Percentiles rank a stretch among this genome's conserved stretches.
Evolutionary conservation across 2,797 vertebrate species (phyloP).

Genomic region (Sebastes cheni): DNA sequence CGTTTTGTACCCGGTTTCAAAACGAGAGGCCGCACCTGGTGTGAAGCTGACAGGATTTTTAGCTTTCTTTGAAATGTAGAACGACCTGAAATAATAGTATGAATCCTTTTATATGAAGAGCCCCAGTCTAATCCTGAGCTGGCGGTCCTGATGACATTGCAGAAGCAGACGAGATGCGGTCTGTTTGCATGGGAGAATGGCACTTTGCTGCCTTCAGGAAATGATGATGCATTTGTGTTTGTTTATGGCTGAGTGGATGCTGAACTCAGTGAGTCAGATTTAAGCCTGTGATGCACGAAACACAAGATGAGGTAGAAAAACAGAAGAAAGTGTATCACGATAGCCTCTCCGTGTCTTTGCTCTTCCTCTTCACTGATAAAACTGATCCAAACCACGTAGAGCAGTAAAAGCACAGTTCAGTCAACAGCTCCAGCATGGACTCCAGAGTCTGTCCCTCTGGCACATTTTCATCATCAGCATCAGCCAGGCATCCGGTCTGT

Average conservation of each 20-base stretch:
- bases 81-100: constrained; percentile 11
- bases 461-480: constrained; percentile 52
- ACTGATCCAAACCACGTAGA: constrained; percentile 8
- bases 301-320: constrained; percentile 2
- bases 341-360: constrained; percentile 1
- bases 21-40: not conserved
- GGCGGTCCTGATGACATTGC: not conserved
- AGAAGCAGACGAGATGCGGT: constrained; percentile 25
- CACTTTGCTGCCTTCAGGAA: constrained; percentile 28
- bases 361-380: constrained; percentile 4
- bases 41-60: constrained; percentile 4
- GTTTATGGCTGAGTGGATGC: constrained; percentile 43
- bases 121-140: not conserved
- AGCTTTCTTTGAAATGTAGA: constrained; percentile 48
- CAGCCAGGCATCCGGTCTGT: constrained; percentile 38
- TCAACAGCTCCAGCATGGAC: constrained; percentile 26
- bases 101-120: constrained; percentile 33
- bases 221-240: constrained; percentile 33
- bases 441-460: constrained; percentile 7
- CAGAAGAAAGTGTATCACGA: not conserved
- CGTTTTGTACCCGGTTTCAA: not conserved
- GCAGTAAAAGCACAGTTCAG: constrained; percentile 15
- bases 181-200: constrained; percentile 10
- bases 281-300: constrained; percentile 41
- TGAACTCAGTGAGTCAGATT: constrained; percentile 57